phyloP scores from a whole-genome alignment of 2,113 vertebrate species.

The Danionella cerebrum region DNA sequence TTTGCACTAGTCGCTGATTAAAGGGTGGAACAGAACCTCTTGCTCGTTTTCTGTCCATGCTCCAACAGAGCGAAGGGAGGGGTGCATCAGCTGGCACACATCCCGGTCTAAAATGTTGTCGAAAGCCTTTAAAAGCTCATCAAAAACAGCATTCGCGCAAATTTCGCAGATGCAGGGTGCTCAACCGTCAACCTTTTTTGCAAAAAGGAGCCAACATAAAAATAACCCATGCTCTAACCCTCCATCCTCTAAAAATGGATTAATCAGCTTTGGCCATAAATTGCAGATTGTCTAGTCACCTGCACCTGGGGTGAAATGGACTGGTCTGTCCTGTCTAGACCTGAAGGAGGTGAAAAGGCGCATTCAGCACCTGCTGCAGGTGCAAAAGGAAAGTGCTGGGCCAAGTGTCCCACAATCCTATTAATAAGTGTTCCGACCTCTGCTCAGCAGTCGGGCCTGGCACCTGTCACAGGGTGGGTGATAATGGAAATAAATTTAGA shows the following conservation, averaged over 20 bases:
- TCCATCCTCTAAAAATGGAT: not conserved
- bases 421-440: constrained; percentile 13
- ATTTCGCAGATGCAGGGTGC: constrained; percentile 3
- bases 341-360: not conserved
- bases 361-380: not conserved
- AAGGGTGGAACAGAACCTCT: constrained; percentile 21
- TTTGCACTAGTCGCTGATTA: constrained; percentile 28
- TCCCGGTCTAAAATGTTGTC: constrained; percentile 17
- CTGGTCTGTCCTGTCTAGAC: not conserved
- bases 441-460: not conserved
- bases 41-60: not conserved
- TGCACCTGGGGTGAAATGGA: constrained; percentile 19
- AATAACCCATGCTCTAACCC: constrained; percentile 3
- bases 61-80: constrained; percentile 21
- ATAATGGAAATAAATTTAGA: constrained; percentile 21
- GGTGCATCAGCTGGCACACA: constrained; percentile 7
- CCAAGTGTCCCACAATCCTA: not conserved
- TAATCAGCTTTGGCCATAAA: not conserved
- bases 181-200: constrained; percentile 13
- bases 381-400: not conserved
- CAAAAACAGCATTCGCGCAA: constrained; percentile 20
- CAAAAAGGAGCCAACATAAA: constrained; percentile 11
- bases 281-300: not conserved
- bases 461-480: constrained; percentile 1
- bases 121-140: constrained; percentile 28